A percentile compares a stretch with the other conserved stretches of the same genome.
Conservation (phyloP, 2,113 vertebrate species). For the Platysteira castanea region DNA sequence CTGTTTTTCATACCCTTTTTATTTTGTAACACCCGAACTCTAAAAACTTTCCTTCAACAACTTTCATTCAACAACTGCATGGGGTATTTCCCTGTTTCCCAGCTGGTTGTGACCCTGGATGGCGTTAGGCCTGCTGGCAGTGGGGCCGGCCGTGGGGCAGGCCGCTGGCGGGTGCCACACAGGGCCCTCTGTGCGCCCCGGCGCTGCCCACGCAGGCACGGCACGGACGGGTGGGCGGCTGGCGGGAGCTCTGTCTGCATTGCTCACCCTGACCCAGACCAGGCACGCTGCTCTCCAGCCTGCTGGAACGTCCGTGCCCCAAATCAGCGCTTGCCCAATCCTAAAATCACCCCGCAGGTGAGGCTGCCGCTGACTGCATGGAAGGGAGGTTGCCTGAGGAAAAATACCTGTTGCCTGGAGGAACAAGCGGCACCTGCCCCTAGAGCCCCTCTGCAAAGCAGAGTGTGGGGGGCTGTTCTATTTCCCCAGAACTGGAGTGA, state of each 20-base stretch:
- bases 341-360: neutral
- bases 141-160: neutral
- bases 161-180: neutral
- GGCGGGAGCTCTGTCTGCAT: neutral
- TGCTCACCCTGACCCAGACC: neutral
- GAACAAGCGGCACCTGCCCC: neutral
- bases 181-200: neutral
- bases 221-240: neutral
- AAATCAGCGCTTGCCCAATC: neutral
- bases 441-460: neutral
- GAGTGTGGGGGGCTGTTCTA: too few species aligned
- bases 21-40: neutral
- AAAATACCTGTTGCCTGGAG: neutral
- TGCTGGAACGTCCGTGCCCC: neutral
- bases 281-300: neutral
- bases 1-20: fast-evolving
- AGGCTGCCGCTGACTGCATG: neutral
- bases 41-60: neutral
- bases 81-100: neutral
- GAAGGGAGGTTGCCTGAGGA: neutral
- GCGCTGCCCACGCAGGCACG: neutral
- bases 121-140: neutral
- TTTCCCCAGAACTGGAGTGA: neutral
- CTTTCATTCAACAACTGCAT: too few species aligned
- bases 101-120: fast-evolving